These are phyloP conservation scores for Triops longicaudatus DNA, from an alignment of 1,140 invertebrate genomes.

Conservation along the genomic window DNA sequence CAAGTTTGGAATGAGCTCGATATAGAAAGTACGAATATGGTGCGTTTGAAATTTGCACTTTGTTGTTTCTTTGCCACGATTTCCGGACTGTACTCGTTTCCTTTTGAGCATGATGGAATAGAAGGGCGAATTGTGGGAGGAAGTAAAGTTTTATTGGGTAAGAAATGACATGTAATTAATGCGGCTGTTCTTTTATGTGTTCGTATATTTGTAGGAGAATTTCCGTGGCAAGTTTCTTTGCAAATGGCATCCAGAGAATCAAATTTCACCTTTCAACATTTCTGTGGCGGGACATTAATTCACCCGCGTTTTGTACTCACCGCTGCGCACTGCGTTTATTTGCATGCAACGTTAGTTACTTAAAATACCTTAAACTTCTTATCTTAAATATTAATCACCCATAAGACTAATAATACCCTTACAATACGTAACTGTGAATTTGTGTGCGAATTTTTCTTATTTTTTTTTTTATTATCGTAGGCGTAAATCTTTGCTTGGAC, in stretches of 20 bases:
- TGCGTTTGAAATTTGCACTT: neutral
- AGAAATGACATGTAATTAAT: neutral
- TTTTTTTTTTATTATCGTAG: neutral
- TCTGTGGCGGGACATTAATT: neutral
- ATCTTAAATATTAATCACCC: too few species aligned
- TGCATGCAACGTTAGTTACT: neutral
- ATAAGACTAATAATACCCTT: too few species aligned
- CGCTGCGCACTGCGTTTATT: neutral
- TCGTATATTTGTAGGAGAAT: neutral
- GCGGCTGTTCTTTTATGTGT: neutral
- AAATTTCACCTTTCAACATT: neutral
- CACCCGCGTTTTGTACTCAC: neutral
- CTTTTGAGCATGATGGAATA: neutral
- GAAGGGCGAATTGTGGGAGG: neutral
- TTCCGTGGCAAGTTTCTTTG: neutral
- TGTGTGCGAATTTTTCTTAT: neutral
- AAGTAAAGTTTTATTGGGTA: neutral
- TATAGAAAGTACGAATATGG: too few species aligned
- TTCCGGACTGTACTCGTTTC: neutral
- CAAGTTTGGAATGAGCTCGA: too few species aligned
- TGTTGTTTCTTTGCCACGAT: neutral
- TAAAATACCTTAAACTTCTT: neutral
- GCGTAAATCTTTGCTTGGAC: neutral
- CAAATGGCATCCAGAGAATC: neutral
- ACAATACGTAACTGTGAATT: neutral